These are phyloP conservation scores for Pipistrellus pipistrellus DNA, from an alignment of 2,797 vertebrate genomes.

Conservation along the genomic window DNA sequence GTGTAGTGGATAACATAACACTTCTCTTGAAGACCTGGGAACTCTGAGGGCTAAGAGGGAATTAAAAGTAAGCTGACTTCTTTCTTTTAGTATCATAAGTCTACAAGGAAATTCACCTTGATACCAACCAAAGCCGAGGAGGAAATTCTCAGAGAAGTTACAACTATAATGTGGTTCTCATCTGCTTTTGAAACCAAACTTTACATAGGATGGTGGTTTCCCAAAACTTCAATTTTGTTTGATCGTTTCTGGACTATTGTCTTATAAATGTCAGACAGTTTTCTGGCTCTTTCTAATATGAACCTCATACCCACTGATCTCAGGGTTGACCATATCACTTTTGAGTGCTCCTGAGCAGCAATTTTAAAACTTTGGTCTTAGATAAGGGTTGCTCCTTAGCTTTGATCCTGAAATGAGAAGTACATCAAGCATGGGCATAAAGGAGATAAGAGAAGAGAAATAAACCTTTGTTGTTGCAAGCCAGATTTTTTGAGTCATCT, in stretches of 20 bases:
- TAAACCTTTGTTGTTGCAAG: background rate
- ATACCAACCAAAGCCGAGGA: background rate
- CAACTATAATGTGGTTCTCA: background rate
- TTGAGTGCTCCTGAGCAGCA: background rate
- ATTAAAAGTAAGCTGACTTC: background rate
- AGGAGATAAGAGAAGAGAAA: constrained; percentile 17
- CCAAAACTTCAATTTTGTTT: background rate
- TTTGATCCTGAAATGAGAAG: constrained; percentile 2
- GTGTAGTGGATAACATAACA: background rate
- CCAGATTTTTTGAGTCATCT: constrained; percentile 20
- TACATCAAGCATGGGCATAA: background rate
- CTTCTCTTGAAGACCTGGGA: background rate
- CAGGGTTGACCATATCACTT: background rate
- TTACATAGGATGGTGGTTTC: background rate
- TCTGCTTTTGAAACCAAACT: background rate
- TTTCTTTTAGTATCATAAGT: background rate
- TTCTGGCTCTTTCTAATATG: background rate
- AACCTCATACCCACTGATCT: background rate
- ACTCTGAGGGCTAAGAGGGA: background rate
- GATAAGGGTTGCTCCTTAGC: background rate
- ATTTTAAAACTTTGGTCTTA: background rate
- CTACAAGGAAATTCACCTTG: background rate
- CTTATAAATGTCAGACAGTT: background rate
- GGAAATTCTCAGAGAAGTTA: background rate
- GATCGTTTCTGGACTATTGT: background rate